A percentile compares a stretch with the other conserved stretches of the same genome.
These are phyloP conservation scores for Pseudomugil tenellus DNA, from an alignment of 2,797 vertebrate genomes.

Conservation along the genomic window DNA sequence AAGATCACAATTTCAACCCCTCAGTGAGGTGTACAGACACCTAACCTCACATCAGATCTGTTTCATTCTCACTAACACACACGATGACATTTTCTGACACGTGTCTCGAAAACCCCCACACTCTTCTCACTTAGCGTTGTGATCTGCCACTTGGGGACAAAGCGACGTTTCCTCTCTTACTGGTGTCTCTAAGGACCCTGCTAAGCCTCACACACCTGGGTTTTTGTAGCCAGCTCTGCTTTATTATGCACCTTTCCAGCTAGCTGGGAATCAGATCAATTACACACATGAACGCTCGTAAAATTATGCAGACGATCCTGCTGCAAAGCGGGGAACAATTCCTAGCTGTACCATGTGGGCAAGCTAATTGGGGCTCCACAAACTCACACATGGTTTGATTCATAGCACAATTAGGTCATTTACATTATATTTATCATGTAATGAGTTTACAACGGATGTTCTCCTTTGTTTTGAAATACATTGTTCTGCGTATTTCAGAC, in stretches of 20 bases:
- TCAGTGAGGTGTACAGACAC: constrained; percentile 8
- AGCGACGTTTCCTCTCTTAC: constrained; percentile 34
- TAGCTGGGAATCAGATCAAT: constrained; percentile 54
- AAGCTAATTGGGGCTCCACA: background rate
- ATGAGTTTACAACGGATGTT: background rate
- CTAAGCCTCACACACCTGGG: constrained; percentile 60
- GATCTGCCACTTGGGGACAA: constrained; percentile 48
- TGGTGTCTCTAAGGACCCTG: constrained; percentile 50
- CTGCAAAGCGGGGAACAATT: constrained; percentile 5
- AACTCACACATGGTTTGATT: background rate
- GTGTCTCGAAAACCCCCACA: constrained; percentile 26
- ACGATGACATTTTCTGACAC: constrained; percentile 23
- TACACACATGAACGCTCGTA: constrained; percentile 33
- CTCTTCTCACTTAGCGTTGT: constrained; percentile 36
- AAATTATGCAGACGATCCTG: constrained; percentile 13
- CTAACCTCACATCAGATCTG: constrained; percentile 31
- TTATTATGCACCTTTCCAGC: constrained; percentile 62
- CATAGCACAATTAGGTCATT: background rate
- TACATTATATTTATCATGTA: background rate
- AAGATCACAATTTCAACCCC: constrained; percentile 18
- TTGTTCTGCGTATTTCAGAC: background rate
- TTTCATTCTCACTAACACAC: constrained; percentile 48
- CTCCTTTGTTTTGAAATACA: too few relatives aligned
- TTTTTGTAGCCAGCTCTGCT: constrained; percentile 54
- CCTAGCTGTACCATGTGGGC: background rate